A percentile compares a stretch with the other conserved stretches of the same genome.
Evolutionary conservation across 2,797 vertebrate genomes (phyloP).

Genomic region (Danionella dracula): DNA sequence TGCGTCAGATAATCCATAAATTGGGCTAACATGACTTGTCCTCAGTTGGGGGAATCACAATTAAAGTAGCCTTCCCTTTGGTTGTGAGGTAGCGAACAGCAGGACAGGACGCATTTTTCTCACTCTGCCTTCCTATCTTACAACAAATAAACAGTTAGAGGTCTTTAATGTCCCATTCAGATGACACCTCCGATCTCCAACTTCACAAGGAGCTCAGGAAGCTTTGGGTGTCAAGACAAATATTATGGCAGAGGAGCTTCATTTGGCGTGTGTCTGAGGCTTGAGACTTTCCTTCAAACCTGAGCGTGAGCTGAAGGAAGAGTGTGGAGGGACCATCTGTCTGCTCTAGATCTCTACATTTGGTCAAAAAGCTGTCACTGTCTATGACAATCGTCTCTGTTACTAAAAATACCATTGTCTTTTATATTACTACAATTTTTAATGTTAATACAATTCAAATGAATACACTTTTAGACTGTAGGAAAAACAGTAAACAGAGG

Average conservation of each 20-base stretch:
- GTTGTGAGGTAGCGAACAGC: constrained; percentile 41
- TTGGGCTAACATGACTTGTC: neutral
- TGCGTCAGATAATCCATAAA: constrained; percentile 14
- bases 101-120: constrained; percentile 38
- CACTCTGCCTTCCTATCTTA: constrained; percentile 45
- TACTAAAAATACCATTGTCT: no score
- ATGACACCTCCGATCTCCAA: constrained; percentile 39
- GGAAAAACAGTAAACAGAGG: no score
- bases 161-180: constrained; percentile 47
- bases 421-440: no score
- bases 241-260: constrained; percentile 52
- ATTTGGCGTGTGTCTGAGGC: constrained; percentile 44
- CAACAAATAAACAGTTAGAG: constrained; percentile 47
- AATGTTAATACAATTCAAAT: no score
- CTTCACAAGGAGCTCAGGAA: constrained; percentile 50
- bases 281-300: neutral
- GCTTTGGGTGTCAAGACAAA: constrained; percentile 53
- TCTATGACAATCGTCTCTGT: no score
- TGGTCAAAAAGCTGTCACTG: no score
- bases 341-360: constrained; percentile 18
- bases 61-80: constrained; percentile 39
- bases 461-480: no score
- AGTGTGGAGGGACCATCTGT: constrained; percentile 43
- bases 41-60: constrained; percentile 6
- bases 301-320: constrained; percentile 22